phyloP scores from a whole-genome alignment of 2,888 invertebrate genomes.

The Liopterus haemorrhoidalis region DNA sequence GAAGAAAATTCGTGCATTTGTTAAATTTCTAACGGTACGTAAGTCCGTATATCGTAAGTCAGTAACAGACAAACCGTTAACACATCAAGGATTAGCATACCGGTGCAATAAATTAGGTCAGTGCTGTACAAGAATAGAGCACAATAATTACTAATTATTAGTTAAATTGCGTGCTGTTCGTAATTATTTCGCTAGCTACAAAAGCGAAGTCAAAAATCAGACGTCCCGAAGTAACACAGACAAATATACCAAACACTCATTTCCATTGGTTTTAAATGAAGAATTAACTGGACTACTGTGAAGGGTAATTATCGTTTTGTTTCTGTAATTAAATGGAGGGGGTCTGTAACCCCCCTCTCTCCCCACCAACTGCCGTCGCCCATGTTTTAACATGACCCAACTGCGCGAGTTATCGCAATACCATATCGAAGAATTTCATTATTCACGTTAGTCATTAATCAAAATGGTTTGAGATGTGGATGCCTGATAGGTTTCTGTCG shows the following conservation, averaged over 20 bases:
- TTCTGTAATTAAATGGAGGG: conserved; percentile 25
- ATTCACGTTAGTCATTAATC: conserved; percentile 45
- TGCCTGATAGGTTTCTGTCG: no score
- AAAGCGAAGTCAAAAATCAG: conserved; percentile 18
- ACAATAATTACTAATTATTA: conserved; percentile 42
- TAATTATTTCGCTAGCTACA: conserved; percentile 37
- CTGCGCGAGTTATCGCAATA: conserved; percentile 40
- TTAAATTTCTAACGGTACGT: no score
- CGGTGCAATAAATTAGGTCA: conserved; percentile 34
- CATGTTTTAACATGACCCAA: conserved; percentile 19
- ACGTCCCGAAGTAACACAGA: conserved; percentile 5
- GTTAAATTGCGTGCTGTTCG: conserved; percentile 43
- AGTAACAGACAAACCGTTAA: no score
- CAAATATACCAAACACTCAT: not conserved
- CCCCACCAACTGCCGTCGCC: conserved; percentile 5
- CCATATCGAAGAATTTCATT: conserved; percentile 44
- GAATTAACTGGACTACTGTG: no score
- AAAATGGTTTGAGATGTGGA: conserved; percentile 32
- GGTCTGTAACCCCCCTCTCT: conserved; percentile 12
- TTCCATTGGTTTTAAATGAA: no score
- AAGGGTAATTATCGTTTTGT: conserved; percentile 25
- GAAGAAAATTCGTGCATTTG: no score
- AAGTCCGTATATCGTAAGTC: no score
- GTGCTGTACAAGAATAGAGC: conserved; percentile 30
- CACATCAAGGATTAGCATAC: no score